phyloP scores from a whole-genome alignment of 1,140 invertebrate species.

The Camponotus floridanus region DNA sequence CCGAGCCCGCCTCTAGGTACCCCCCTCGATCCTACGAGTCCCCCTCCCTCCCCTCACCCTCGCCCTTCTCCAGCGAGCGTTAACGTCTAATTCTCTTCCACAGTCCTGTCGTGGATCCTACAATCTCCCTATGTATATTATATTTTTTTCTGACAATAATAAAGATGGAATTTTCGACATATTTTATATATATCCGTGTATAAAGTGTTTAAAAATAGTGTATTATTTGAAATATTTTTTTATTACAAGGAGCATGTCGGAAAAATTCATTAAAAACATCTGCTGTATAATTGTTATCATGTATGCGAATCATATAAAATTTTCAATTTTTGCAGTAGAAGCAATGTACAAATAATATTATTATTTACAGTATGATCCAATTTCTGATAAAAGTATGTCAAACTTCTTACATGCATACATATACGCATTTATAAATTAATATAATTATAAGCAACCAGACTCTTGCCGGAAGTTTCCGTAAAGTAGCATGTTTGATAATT shows the following conservation, averaged over 20 bases:
- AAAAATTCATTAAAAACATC: neutral
- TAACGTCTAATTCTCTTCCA: too few relatives aligned
- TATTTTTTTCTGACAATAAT: neutral
- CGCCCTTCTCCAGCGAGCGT: constrained; percentile 62
- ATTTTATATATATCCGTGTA: too few relatives aligned
- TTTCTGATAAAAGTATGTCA: neutral
- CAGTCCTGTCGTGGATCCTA: constrained; percentile 50
- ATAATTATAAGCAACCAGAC: neutral
- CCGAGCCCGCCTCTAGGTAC: constrained; percentile 62
- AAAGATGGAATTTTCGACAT: neutral
- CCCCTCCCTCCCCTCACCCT: constrained; percentile 65
- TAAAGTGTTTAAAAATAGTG: neutral
- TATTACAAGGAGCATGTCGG: neutral
- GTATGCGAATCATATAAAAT: neutral
- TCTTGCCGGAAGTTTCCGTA: neutral
- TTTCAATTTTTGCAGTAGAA: neutral
- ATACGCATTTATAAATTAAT: neutral
- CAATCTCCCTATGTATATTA: constrained; percentile 21
- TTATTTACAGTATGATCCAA: neutral
- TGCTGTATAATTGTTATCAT: neutral
- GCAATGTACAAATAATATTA: neutral
- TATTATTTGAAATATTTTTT: neutral
- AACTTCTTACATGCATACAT: neutral
- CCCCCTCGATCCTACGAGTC: constrained; percentile 35
- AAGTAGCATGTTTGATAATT: constrained; percentile 13